Conservation (phyloP, 1,140 invertebrate genomes). For the Drosophila chauvacae region DNA sequence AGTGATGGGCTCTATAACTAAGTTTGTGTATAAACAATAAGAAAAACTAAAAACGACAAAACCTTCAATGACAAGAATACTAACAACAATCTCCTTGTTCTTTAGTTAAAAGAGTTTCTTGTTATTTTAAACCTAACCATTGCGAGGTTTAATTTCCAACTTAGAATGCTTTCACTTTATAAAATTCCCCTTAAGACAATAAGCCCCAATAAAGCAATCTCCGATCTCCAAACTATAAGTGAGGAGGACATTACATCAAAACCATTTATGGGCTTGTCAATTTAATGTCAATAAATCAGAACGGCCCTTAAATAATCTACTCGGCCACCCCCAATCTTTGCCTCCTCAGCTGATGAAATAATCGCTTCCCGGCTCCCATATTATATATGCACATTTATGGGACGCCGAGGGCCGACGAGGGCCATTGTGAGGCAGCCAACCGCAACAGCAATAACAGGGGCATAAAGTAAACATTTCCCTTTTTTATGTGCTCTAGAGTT, state of each 20-base stretch:
- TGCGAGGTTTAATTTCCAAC: not conserved
- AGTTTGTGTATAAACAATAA: not conserved
- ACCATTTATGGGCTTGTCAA: not conserved
- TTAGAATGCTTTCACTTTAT: no score
- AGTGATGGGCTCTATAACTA: not conserved
- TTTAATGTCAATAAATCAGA: constrained; percentile 21
- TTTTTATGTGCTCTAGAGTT: constrained; percentile 44
- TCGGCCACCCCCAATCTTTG: not conserved
- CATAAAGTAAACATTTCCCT: constrained; percentile 34
- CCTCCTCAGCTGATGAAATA: constrained; percentile 2
- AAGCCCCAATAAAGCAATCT: no score
- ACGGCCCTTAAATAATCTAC: constrained; percentile 5
- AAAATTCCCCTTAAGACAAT: no score
- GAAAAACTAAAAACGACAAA: not conserved
- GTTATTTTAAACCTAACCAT: no score
- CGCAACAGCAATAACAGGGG: constrained; percentile 36
- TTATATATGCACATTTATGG: constrained; percentile 15
- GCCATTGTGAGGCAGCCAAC: constrained; percentile 26
- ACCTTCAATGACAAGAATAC: no score
- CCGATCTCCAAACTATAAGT: not conserved
- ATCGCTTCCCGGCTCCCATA: constrained; percentile 3
- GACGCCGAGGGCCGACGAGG: constrained; percentile 21
- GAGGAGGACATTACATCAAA: not conserved
- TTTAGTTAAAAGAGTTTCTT: no score
- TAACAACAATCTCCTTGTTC: no score